Evolutionary conservation across 2,113 vertebrate genomes (phyloP).

Genomic region (Pithys albifrons): DNA sequence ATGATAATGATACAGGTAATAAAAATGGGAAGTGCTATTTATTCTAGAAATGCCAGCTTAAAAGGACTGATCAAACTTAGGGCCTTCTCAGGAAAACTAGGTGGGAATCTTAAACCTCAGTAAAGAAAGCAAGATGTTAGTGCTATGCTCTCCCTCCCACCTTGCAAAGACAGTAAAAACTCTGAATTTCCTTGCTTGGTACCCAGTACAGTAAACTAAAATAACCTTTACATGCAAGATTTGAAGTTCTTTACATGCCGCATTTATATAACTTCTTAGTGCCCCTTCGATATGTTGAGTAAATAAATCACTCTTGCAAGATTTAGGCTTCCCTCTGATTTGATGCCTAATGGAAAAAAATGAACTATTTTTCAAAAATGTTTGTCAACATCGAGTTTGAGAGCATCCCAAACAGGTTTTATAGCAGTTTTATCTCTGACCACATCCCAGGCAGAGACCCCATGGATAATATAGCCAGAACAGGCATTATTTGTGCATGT

Average conservation of each 20-base stretch:
- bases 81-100: background rate
- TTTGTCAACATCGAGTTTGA: background rate
- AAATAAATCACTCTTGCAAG: background rate
- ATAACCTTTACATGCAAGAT: background rate
- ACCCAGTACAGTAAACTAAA: background rate
- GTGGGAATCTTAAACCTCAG: background rate
- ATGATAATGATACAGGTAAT: background rate
- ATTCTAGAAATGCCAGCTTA: background rate
- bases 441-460: background rate
- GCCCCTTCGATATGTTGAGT: background rate
- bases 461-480: background rate
- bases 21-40: background rate
- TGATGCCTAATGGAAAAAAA: background rate
- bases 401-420: background rate
- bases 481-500: background rate
- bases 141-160: background rate
- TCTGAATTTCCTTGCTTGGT: background rate
- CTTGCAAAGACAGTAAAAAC: background rate
- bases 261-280: background rate
- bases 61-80: background rate
- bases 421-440: background rate
- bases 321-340: background rate
- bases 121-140: background rate
- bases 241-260: background rate
- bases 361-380: background rate